Base-by-base conservation (phyloP, 1,140 invertebrate genomes). In the Apis dorsata region DNA sequence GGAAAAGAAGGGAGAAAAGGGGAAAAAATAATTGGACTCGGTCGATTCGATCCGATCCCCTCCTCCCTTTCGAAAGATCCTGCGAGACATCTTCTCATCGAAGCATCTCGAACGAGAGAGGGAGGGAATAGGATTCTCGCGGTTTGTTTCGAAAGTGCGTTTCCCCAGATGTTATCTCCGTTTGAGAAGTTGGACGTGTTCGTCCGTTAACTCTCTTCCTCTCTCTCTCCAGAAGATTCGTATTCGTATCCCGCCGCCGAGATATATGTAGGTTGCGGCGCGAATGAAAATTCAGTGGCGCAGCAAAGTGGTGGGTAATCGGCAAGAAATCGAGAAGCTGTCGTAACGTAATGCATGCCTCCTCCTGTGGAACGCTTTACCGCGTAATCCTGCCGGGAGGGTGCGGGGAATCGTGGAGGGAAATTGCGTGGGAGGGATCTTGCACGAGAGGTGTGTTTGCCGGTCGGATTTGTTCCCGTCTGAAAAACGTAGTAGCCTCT, bases 241-340 rank as follows among this genome's bases (percentile, higher is more conserved):
- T 49, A 69, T 49, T 69, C 66, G 66, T n/a, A 51, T 4, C 21
- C 19, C 19, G 68, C 21, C 49, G 5, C 49, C 19, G 12, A 24
- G 21, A 53, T 70, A 15, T 51, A 51, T 70, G 49, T 53, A 17
- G 66, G 34, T 5, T 49, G 7, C 21, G 44, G 68, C 21, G 68
- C 49, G 68, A 76, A 76, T 76, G 74, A 65, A 76, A 76, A 76
- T 65, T 76, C n/a, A 63, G 15, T 53, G 60, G 15, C 74, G n/a
- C n/a, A 21, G 34, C 34, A n/a, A 44, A 75, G 44, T n/a, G 15
- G 66, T n/a, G 44, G 66, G 44, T 69, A 68, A 68, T 34, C 65
- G 34, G 65, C 65, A 17, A 51, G 66, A 69, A 69, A 69, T 69
- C 66, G 66, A 51, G 66, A 69, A 34, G 66, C 34, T 69, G 66